Evolutionary conservation across 2,888 invertebrate genomes (phyloP).

Genomic region (Odontocerum albicorne): DNA sequence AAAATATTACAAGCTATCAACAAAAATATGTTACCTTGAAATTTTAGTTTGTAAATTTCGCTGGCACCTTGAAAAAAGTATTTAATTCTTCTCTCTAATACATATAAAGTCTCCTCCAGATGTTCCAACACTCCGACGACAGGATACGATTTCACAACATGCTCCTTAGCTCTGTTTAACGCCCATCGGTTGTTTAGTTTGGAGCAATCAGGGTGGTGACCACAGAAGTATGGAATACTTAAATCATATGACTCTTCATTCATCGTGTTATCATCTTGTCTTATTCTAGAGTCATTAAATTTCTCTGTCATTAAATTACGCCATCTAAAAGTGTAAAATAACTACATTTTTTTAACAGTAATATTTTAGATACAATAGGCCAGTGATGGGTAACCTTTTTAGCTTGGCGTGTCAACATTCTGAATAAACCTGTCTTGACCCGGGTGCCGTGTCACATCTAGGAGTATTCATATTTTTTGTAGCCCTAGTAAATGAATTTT

Average conservation of each 20-base stretch:
- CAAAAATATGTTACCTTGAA: conserved; percentile 49
- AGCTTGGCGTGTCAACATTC: no score
- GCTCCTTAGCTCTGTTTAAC: conserved; percentile 55
- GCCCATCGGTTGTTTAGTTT: conserved; percentile 60
- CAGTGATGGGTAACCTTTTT: no score
- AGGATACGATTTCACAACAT: conserved; percentile 59
- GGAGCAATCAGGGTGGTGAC: conserved; percentile 61
- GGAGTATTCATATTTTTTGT: no score
- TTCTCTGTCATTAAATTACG: no score
- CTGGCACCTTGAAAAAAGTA: conserved; percentile 60
- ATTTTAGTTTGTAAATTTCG: conserved; percentile 50
- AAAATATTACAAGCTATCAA: background rate
- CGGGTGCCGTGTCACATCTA: no score
- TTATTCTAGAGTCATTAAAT: no score
- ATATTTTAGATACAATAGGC: no score
- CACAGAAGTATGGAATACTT: conserved; percentile 64
- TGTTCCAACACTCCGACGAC: conserved; percentile 63
- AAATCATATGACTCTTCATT: conserved; percentile 48
- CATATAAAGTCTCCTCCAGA: conserved; percentile 56
- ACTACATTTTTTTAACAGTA: no score
- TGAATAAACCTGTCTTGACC: no score
- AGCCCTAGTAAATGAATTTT: no score
- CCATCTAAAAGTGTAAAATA: no score
- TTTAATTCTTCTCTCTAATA: conserved; percentile 55
- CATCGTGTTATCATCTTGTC: no score